Percentiles rank a stretch among this genome's conserved stretches.
Conservation (phyloP, 2,888 invertebrate genomes). For the Aromia moschata region DNA sequence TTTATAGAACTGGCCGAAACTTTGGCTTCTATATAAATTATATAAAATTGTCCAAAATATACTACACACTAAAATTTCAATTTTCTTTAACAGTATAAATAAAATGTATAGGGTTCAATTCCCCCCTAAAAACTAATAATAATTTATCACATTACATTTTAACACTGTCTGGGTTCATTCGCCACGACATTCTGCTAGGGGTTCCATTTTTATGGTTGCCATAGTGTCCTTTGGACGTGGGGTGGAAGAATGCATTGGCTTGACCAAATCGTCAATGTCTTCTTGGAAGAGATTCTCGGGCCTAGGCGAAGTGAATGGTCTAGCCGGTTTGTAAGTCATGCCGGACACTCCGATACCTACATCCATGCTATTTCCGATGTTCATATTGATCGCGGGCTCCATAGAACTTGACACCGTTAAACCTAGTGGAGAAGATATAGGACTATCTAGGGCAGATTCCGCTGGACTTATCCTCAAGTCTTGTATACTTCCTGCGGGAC, state of each 20-base stretch:
- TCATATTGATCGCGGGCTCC: conserved; percentile 62
- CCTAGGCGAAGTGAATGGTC: conserved; percentile 69
- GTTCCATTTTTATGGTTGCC: conserved; percentile 78
- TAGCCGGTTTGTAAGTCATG: conserved; percentile 73
- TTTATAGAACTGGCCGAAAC: conserved; percentile 73
- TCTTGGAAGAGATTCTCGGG: conserved; percentile 72
- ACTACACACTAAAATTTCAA: conserved; percentile 58
- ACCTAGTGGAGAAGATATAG: conserved; percentile 69
- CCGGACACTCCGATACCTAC: conserved; percentile 69
- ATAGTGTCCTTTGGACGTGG: conserved; percentile 64
- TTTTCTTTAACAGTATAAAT: conserved; percentile 43
- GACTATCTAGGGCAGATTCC: conserved; percentile 67
- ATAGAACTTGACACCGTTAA: conserved; percentile 66
- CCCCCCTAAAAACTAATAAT: conserved; percentile 53
- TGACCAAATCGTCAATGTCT: conserved; percentile 72
- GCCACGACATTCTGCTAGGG: conserved; percentile 72
- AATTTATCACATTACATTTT: conserved; percentile 63
- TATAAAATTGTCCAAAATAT: conserved; percentile 62
- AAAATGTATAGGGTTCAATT: conserved; percentile 38
- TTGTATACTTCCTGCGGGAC: conserved; percentile 63
- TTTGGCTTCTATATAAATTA: conserved; percentile 63
- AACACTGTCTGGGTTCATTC: conserved; percentile 68
- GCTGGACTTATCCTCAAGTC: conserved; percentile 63
- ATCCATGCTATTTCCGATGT: conserved; percentile 65
- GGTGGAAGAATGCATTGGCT: conserved; percentile 66